Base-by-base conservation (phyloP, 2,797 vertebrate species). In the Xenopus petersii region DNA sequence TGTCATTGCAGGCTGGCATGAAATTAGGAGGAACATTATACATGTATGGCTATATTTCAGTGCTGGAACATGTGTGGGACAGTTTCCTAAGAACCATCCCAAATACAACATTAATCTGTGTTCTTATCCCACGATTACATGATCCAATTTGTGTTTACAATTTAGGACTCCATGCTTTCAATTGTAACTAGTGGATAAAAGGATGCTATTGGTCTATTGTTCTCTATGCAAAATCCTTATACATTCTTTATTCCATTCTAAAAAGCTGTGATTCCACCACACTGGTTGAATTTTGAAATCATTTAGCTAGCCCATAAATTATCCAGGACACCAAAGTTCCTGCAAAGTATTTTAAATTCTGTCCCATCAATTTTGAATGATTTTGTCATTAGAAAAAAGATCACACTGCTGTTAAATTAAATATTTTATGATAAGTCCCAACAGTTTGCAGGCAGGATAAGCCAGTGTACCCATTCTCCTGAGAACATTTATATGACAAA, bases 321-420 rank as follows among this genome's bases (percentile, higher is more conserved):
- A 77, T 73, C 70, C 59, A 77, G 75, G 59, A 68, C 59, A 33
- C 64, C 42, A 49, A 68, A 72, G 48, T 73, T 77, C 9, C 70
- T 59, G 62, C 64, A 58, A 72, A 77, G 70, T 77, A 67, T 68
- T 72, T 63, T 24, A 77, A 47, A 77, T 68, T 77, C 70, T 48
- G 16, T 47, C 51, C 75, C 64, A 77, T 77, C 75, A 77, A 77
- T 77, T 77, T 77, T 77, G 70, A 77, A 77, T 77, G 75, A 77
- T 77, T 77, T 73, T 73, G 70, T 68, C 75, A 68, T 77, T 77
- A 77, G 64, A 71, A 77, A 42, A 66, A 77, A 77, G 75, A 77
- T 63, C 55, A 63, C 30, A 59, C 75, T 47, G 48, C 64, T 73
- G 75, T 73, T 77, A 67, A 15, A 72, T 77, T 77, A 67, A 77